phyloP scores from a whole-genome alignment of 2,888 invertebrate genomes.

The Ptilodon capucinus region DNA sequence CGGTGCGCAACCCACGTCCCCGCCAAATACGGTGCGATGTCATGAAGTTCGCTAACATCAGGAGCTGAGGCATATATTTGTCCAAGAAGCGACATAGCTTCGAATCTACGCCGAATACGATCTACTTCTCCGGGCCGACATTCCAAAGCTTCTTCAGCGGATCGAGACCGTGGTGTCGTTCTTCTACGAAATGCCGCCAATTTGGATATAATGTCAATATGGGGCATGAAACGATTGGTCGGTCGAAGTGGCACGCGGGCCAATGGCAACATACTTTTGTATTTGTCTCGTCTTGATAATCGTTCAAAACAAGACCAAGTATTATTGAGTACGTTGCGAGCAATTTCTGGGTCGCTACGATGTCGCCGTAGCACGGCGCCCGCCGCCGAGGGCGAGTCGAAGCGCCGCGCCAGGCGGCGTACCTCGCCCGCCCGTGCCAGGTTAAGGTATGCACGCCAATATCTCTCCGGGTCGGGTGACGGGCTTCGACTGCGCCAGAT shows the following conservation, averaged over 20 bases:
- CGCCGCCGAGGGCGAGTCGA: conserved; percentile 86
- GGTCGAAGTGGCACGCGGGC: conserved; percentile 84
- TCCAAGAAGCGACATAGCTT: conserved; percentile 86
- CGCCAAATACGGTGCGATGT: conserved; percentile 90
- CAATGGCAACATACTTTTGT: conserved; percentile 83
- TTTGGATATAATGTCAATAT: conserved; percentile 95
- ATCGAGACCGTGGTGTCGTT: conserved; percentile 72
- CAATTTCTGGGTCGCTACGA: conserved; percentile 91
- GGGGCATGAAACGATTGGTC: conserved; percentile 91
- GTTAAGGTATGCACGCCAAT: conserved; percentile 86
- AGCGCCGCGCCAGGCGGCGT: conserved; percentile 88
- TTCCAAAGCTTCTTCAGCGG: conserved; percentile 74
- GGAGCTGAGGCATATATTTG: conserved; percentile 92
- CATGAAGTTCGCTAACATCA: conserved; percentile 88
- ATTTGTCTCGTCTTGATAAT: conserved; percentile 49
- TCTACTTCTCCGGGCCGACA: conserved; percentile 87
- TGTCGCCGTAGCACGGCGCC: conserved; percentile 83
- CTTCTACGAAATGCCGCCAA: conserved; percentile 85
- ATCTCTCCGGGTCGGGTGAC: conserved; percentile 88
- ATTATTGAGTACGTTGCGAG: conserved; percentile 80
- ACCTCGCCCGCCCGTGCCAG: conserved; percentile 90
- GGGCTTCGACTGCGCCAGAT: conserved; percentile 87
- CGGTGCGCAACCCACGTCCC: conserved; percentile 92
- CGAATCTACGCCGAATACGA: conserved; percentile 88
- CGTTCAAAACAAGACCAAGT: conserved; percentile 73